phyloP scores from a whole-genome alignment of 2,797 vertebrate genomes.

The Propithecus deckenii region DNA sequence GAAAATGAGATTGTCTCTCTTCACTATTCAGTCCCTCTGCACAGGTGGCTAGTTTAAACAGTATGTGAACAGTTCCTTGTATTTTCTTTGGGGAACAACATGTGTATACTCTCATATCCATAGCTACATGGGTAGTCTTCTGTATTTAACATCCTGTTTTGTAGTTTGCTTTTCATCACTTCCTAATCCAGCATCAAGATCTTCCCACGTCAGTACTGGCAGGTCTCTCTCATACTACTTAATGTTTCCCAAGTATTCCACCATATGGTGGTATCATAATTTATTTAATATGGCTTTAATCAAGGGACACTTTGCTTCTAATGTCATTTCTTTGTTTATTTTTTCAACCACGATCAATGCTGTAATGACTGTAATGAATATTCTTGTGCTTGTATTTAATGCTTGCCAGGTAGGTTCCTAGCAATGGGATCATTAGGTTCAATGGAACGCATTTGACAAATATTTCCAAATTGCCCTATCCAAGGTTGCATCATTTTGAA shows the following conservation, averaged over 20 bases:
- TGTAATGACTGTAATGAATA: background rate
- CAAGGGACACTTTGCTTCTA: background rate
- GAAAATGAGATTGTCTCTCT: conserved; percentile 7
- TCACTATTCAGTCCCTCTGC: background rate
- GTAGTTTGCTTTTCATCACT: background rate
- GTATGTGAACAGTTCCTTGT: background rate
- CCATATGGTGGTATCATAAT: background rate
- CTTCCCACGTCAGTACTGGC: background rate
- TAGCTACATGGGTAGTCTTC: background rate
- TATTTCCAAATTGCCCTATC: background rate
- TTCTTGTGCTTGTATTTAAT: background rate
- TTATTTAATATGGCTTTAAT: background rate
- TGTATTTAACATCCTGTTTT: background rate
- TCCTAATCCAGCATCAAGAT: background rate
- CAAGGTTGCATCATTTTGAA: no score
- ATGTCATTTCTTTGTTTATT: background rate
- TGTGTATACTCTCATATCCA: background rate
- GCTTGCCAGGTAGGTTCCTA: background rate
- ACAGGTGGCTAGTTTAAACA: background rate
- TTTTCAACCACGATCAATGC: background rate
- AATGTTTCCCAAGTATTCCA: background rate
- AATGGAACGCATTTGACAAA: background rate
- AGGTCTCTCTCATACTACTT: background rate
- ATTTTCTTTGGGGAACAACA: background rate
- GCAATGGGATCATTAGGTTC: background rate